Evolutionary conservation across 2,113 vertebrate genomes (phyloP).

Genomic region (Neolamprologus ventralis): DNA sequence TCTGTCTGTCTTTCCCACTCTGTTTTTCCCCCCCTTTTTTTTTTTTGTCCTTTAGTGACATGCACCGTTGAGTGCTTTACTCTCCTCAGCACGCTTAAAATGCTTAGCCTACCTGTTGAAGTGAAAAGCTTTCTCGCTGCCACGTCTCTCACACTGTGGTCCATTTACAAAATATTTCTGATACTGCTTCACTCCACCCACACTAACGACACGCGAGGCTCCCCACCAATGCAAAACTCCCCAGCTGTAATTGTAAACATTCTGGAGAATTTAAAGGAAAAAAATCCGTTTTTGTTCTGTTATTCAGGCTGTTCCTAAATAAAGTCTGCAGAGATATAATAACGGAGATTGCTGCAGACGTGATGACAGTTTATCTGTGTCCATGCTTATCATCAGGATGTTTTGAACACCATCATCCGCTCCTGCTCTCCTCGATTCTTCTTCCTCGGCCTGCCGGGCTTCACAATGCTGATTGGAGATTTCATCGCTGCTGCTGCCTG

Average conservation of each 20-base stretch:
- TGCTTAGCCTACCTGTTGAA: conserved; percentile 14
- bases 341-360: background rate
- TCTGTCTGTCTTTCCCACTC: background rate
- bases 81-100: conserved; percentile 10
- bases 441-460: conserved; percentile 91
- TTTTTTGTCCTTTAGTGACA: background rate
- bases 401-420: conserved; percentile 85
- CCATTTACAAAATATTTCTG: conserved; percentile 10
- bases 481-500: conserved; percentile 83
- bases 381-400: conserved; percentile 72
- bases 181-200: background rate
- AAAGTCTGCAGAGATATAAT: background rate
- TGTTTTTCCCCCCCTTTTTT: background rate
- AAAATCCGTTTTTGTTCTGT: background rate
- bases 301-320: background rate
- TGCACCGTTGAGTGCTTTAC: conserved; percentile 14
- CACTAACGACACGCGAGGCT: background rate
- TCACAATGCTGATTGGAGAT: conserved; percentile 89
- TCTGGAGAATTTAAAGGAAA: background rate
- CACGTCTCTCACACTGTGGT: background rate
- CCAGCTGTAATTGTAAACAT: background rate
- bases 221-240: background rate
- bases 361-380: background rate
- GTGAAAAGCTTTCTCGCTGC: conserved; percentile 15
- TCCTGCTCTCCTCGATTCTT: conserved; percentile 92